phyloP scores from a whole-genome alignment of 2,113 vertebrate genomes.

The Pontoporia blainvillei region DNA sequence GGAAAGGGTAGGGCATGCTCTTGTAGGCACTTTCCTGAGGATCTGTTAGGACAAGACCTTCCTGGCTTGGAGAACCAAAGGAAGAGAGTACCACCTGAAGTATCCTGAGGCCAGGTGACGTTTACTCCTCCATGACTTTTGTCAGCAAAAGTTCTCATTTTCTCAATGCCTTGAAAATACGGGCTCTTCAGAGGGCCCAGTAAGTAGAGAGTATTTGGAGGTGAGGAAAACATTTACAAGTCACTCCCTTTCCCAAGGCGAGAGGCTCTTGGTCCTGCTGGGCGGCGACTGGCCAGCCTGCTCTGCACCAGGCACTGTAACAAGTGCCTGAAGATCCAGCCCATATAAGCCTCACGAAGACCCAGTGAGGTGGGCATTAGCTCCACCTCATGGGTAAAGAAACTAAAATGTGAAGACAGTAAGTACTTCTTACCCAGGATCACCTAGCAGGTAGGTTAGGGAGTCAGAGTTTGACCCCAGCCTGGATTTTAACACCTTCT shows the following conservation, averaged over 20 bases:
- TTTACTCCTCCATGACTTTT: background rate
- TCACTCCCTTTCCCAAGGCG: background rate
- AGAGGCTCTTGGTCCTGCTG: background rate
- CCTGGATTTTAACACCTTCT: background rate
- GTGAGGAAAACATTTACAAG: background rate
- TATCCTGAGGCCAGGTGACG: background rate
- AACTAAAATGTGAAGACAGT: background rate
- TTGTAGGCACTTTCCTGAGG: background rate
- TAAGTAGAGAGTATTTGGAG: background rate
- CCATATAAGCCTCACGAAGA: background rate
- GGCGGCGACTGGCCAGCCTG: accelerated
- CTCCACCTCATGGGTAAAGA: background rate
- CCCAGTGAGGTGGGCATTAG: background rate
- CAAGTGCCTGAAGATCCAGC: background rate
- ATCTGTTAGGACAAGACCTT: background rate
- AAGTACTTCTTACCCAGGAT: background rate
- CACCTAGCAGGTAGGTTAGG: background rate
- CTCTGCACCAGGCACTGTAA: accelerated
- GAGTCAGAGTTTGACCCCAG: background rate
- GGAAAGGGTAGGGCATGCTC: background rate
- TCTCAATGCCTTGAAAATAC: background rate
- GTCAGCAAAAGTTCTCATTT: background rate
- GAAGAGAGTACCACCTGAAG: background rate
- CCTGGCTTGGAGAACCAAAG: background rate
- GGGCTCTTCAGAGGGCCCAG: background rate